Evolutionary conservation across 2,888 invertebrate genomes (phyloP), one percentile per base, ranked within the genome.

Genomic region (Dryadula phaetusa): DNA sequence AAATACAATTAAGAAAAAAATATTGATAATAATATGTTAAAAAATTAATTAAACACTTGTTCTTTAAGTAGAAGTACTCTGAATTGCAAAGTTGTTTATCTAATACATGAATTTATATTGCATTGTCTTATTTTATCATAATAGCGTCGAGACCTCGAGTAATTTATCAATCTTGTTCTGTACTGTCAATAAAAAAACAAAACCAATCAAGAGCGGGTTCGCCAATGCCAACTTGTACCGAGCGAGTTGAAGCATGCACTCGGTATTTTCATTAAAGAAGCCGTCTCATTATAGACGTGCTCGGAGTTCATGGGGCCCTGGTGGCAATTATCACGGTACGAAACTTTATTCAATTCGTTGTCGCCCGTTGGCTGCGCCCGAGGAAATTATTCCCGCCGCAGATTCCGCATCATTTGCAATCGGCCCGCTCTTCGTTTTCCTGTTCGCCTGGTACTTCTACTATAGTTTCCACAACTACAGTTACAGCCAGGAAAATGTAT

Each of bases 201-300:
- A 72, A 70, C 62, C 61, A 64, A 64, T 70, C 67, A 63, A 66
- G 64, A 66, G 64, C 65, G 68, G 62, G 73, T 67, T 69, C 69
- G 62, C 70, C 71, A 78, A 75, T 76, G 75, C 74, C 75, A 75
- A 76, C 76, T 76, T 73, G 75, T 76, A 75, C 75, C 71, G 74
- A 69, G 79, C 80, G 79, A 81, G 79, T 73, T 72, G 80, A 79
- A 80, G 76, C 76, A 80, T 82, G 83, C 82, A 74, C 81, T 81
- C 79, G 85, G 87, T 82, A 89, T 90, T 88, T 89, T 86, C 86
- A 90, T 88, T 91, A 90, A 87, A 89, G 88, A 84, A 86, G 86
- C 86, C 85, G 86, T 87, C 87, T 89, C 90, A 90, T 89, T 90
- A 89, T 83, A 86, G 86, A 85, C 86, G 83, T 83, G 84, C 84